Evolutionary conservation across 1,140 invertebrate species (phyloP).

Genomic region (Bombus turneri): DNA sequence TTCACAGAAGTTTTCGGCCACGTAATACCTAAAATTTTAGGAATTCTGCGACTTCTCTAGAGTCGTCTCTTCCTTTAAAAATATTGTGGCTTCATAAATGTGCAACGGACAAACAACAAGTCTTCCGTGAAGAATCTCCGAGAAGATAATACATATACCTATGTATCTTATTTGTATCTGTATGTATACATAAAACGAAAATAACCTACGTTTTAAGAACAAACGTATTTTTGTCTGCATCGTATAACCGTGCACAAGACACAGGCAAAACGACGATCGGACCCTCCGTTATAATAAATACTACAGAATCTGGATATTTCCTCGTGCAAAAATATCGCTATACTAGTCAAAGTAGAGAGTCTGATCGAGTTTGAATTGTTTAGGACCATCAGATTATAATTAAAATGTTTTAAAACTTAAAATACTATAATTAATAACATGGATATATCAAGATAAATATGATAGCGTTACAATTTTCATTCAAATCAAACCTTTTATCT

Average conservation of each 20-base stretch:
- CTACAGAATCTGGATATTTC: neutral
- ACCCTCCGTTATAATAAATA: neutral
- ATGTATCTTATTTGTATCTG: neutral
- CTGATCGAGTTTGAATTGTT: no score
- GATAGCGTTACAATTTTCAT: neutral
- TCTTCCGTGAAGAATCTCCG: neutral
- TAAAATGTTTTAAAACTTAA: no score
- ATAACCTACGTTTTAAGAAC: neutral
- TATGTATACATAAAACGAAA: neutral
- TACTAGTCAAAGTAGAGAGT: neutral
- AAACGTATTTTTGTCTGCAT: neutral
- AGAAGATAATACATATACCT: neutral
- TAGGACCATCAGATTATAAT: no score
- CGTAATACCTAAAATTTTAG: constrained; percentile 1
- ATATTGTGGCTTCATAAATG: constrained; percentile 7
- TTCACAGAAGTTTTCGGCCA: constrained; percentile 17
- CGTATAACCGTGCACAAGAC: no score
- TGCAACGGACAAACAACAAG: constrained; percentile 15
- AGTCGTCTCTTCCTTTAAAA: constrained; percentile 15
- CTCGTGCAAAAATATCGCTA: neutral
- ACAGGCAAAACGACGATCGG: neutral
- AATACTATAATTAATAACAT: no score
- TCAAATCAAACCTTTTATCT: neutral
- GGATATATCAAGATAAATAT: no score
- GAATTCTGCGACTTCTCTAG: constrained; percentile 1